Evolutionary conservation across 1,140 invertebrate genomes (phyloP), one percentile per base, ranked within the genome.

Genomic region (Drosophila serrata): DNA sequence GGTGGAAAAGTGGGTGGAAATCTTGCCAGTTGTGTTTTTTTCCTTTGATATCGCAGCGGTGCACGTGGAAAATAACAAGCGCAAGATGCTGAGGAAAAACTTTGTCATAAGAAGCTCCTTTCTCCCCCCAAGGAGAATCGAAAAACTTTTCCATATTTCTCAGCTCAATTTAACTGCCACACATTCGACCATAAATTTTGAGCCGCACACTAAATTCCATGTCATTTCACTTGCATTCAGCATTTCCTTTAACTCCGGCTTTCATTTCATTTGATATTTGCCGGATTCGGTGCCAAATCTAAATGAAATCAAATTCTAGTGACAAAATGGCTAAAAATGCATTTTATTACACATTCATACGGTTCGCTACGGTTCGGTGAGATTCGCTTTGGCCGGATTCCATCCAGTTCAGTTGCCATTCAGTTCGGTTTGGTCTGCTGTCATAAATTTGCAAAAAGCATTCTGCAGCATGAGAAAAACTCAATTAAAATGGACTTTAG

Each of bases 401-500:
- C n/a, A 65, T 70, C 17, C 48, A 46, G 49, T 56, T 56, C 39
- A 57, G 40, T 70, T 70, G 65, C 6, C n/a, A 6, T 9, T 46
- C 62, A 51, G 12, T 46, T n/a, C n/a, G n/a, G n/a, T n/a, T n/a
- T 62, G 37, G 65, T 43, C 61, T 55, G 46, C 42, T 74, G 77
- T 74, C 80, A 80, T 72, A 75, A 84, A 79, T 79, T 78, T 63
- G 74, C 31, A 63, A 62, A 72, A 76, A 65, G 61, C 43, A 51
- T 59, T 67, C 65, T 77, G 48, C 74, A 77, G 42, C 74, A 49
- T 56, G 57, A 56, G 65, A 84, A 87, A 88, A 88, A 88, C 85
- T 88, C 85, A 88, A 88, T 87, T 87, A 87, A 87, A 87, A 84
- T 68, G 76, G 81, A 84, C 85, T 90, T 73, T 90, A 68, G 84